Percentiles rank a stretch among this genome's conserved stretches.
These are phyloP conservation scores for Xanthorhoe designata DNA, from an alignment of 2,888 invertebrate species.

Conservation along the genomic window DNA sequence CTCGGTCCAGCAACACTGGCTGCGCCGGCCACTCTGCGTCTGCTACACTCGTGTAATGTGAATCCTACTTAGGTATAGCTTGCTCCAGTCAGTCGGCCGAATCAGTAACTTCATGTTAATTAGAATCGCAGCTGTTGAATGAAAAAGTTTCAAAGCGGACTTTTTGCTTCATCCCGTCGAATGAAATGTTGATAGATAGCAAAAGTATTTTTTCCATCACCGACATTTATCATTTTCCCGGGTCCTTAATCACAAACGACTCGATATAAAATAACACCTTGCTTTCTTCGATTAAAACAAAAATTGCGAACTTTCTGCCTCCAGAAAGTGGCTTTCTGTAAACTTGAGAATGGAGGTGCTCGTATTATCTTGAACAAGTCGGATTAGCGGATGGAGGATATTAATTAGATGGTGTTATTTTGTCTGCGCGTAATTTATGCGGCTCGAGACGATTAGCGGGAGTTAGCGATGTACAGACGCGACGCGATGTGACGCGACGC, in stretches of 20 bases:
- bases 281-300: not conserved
- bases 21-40: no score
- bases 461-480: slow-evolving; percentile 32
- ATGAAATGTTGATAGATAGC: slow-evolving; percentile 8
- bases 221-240: not conserved
- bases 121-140: slow-evolving; percentile 5
- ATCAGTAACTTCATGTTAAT: slow-evolving; percentile 1
- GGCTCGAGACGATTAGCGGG: slow-evolving; percentile 42
- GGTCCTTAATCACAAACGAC: slow-evolving; percentile 2
- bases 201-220: slow-evolving; percentile 3
- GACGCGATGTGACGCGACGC: not conserved
- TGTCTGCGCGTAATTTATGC: slow-evolving; percentile 43
- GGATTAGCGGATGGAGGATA: slow-evolving; percentile 39
- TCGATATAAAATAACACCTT: not conserved
- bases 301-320: not conserved
- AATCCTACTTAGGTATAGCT: no score
- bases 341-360: slow-evolving; percentile 24
- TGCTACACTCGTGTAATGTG: no score
- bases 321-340: not conserved
- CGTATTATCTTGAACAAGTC: slow-evolving; percentile 37
- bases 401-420: slow-evolving; percentile 44
- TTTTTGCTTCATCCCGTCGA: slow-evolving; percentile 7
- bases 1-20: no score
- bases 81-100: not conserved
- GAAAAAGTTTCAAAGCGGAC: slow-evolving; percentile 6